Conservation (phyloP, 2,797 vertebrate species). For the Epinephelus awoara region DNA sequence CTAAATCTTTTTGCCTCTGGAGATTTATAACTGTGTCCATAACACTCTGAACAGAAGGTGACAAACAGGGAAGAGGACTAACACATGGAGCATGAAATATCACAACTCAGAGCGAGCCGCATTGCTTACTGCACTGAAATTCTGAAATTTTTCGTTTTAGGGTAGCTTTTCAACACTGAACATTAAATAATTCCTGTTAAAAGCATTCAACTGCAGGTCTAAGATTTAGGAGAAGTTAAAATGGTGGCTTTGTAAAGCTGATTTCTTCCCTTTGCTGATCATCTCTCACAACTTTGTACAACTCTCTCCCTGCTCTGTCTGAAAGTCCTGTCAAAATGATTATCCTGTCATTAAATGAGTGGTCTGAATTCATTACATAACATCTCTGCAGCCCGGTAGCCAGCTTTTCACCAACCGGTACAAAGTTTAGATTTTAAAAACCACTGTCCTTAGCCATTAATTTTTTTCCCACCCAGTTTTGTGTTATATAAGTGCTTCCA, state of each 20-base stretch:
- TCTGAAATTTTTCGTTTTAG: conserved; percentile 13
- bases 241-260: neutral
- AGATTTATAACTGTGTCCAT: conserved; percentile 25
- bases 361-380: conserved; percentile 39
- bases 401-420: conserved; percentile 25
- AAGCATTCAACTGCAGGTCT: neutral
- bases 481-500: conserved; percentile 39
- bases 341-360: conserved; percentile 36
- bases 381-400: conserved; percentile 6
- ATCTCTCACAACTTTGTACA: conserved; percentile 7
- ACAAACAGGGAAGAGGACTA: neutral
- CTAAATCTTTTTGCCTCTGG: conserved; percentile 2
- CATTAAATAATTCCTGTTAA: conserved; percentile 19
- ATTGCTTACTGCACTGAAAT: neutral
- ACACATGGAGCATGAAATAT: conserved; percentile 15
- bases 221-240: conserved; percentile 18
- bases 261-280: conserved; percentile 29
- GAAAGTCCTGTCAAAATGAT: conserved; percentile 51
- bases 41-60: conserved; percentile 15
- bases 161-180: neutral
- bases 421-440: conserved; percentile 35
- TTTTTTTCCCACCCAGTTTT: conserved; percentile 8
- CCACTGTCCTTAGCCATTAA: neutral
- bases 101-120: conserved; percentile 1
- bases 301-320: conserved; percentile 2